Evolutionary conservation across 2,888 invertebrate species (phyloP).

Genomic region (Blastobasis adustella): DNA sequence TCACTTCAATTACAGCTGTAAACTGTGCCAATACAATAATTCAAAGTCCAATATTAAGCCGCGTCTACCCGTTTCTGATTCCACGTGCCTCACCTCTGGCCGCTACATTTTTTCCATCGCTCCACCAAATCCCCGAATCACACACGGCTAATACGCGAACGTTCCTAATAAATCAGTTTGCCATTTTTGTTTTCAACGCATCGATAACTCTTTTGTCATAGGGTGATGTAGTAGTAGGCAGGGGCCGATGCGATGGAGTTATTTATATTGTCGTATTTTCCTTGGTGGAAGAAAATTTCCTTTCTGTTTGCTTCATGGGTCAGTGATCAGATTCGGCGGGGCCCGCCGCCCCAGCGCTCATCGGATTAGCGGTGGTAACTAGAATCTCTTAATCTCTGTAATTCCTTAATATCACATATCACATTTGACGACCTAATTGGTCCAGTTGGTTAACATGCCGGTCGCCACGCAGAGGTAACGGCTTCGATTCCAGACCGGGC

Average conservation of each 20-base stretch:
- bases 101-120: slow-evolving; percentile 9
- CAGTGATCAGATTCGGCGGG: slow-evolving; percentile 66
- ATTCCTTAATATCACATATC: no score
- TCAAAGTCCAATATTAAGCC: no score
- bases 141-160: slow-evolving; percentile 48
- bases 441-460: no score
- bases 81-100: neutral
- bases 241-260: slow-evolving; percentile 58
- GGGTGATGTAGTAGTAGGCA: slow-evolving; percentile 65
- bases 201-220: slow-evolving; percentile 76
- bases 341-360: slow-evolving; percentile 27
- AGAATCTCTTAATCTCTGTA: slow-evolving; percentile 7
- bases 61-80: slow-evolving; percentile 1
- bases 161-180: slow-evolving; percentile 63
- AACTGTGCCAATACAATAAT: no score
- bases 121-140: slow-evolving; percentile 34
- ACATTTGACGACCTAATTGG: no score
- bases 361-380: slow-evolving; percentile 24
- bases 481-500: no score
- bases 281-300: slow-evolving; percentile 70
- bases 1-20: no score
- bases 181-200: slow-evolving; percentile 76
- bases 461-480: no score
- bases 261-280: slow-evolving; percentile 74
- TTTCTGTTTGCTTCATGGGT: slow-evolving; percentile 73